These are phyloP conservation scores for Cervus canadensis DNA, from an alignment of 2,113 vertebrate species.

Conservation along the genomic window DNA sequence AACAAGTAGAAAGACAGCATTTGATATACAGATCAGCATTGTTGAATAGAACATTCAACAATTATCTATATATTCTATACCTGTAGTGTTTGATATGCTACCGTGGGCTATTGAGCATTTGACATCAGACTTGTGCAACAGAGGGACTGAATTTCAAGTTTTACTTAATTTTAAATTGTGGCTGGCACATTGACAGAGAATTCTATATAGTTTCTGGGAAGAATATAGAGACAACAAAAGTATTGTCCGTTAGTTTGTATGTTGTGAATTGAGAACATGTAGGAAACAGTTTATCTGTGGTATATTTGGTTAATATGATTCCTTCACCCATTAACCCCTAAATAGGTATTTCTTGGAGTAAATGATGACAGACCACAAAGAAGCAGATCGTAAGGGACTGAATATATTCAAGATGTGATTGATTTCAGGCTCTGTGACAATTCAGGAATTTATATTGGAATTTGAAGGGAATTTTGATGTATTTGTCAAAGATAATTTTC, in stretches of 20 bases:
- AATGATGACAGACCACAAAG: neutral
- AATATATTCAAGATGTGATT: neutral
- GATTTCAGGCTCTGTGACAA: neutral
- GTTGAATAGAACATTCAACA: neutral
- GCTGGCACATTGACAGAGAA: neutral
- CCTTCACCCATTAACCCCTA: neutral
- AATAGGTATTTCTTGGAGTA: neutral
- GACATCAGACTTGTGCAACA: neutral
- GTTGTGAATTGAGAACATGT: neutral
- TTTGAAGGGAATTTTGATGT: neutral
- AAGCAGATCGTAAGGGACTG: neutral
- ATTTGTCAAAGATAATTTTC: neutral
- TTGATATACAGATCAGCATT: neutral
- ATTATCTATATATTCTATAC: neutral
- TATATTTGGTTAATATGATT: neutral
- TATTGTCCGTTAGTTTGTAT: neutral
- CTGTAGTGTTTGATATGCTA: neutral
- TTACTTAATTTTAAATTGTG: slow-evolving; percentile 14
- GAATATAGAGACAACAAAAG: neutral
- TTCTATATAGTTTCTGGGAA: neutral
- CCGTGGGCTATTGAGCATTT: neutral
- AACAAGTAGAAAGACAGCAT: neutral
- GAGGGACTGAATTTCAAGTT: neutral
- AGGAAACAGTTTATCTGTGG: neutral
- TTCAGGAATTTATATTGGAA: neutral